These are phyloP conservation scores for Ypsolopha sequella DNA, from an alignment of 2,888 invertebrate species.

Conservation along the genomic window DNA sequence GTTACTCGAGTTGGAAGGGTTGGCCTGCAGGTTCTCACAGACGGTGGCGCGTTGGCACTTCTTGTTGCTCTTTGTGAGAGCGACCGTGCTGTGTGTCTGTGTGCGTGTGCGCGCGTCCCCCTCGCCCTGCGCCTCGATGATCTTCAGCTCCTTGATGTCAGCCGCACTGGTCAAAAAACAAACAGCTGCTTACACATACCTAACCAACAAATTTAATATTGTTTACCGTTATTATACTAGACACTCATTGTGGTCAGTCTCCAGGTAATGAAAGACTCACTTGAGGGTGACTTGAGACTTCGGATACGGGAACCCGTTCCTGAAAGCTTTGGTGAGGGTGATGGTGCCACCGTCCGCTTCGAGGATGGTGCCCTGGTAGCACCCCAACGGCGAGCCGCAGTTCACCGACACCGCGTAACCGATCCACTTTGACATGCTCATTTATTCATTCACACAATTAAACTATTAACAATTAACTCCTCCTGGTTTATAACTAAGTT, in stretches of 20 bases:
- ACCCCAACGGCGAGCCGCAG: conserved; percentile 81
- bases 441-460: background rate
- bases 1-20: conserved; percentile 33
- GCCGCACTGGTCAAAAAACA: conserved; percentile 63
- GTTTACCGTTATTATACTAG: background rate
- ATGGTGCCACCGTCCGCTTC: conserved; percentile 79
- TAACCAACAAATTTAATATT: background rate
- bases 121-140: conserved; percentile 75
- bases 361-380: conserved; percentile 84
- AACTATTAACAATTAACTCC: no score
- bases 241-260: background rate
- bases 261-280: conserved; percentile 27
- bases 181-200: background rate
- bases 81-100: conserved; percentile 50
- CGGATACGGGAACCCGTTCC: conserved; percentile 78
- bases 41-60: conserved; percentile 45
- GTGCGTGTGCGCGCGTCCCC: conserved; percentile 16
- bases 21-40: conserved; percentile 50
- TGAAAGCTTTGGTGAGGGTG: conserved; percentile 83
- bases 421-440: conserved; percentile 72
- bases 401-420: conserved; percentile 89
- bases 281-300: conserved; percentile 62
- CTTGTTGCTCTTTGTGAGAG: conserved; percentile 38
- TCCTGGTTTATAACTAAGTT: no score
- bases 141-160: conserved; percentile 81